A percentile compares a stretch with the other conserved stretches of the same genome.
phyloP scores from a whole-genome alignment of 2,113 vertebrate species.

The Chionomys nivalis region DNA sequence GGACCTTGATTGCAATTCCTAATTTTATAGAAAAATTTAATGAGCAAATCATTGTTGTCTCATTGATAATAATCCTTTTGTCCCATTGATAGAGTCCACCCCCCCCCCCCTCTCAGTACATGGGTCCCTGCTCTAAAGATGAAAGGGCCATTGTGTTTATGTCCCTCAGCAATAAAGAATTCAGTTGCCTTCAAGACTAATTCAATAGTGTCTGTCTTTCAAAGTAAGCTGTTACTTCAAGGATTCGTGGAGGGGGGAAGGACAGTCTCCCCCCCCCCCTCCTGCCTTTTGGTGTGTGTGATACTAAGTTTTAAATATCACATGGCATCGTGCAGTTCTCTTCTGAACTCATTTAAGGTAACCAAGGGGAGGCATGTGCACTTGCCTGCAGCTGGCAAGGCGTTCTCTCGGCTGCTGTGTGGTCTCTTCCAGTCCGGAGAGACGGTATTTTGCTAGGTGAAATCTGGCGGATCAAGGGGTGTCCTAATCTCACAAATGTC shows the following conservation, averaged over 20 bases:
- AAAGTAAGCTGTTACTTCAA: slow-evolving; percentile 16
- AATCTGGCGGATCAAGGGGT: not conserved
- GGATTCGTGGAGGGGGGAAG: not conserved
- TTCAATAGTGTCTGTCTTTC: not conserved
- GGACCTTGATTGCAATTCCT: not conserved
- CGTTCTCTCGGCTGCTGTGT: not conserved
- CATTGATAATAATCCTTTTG: not conserved
- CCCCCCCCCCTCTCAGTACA: not conserved
- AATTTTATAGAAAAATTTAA: slow-evolving; percentile 33
- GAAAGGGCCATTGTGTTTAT: not conserved
- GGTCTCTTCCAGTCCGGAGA: not conserved
- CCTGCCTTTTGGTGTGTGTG: not conserved
- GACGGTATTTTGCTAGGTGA: not conserved
- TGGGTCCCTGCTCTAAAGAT: not conserved
- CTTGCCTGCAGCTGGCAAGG: not conserved
- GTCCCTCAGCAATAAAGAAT: not conserved
- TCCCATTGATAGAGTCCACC: not conserved
- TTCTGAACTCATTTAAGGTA: slow-evolving; percentile 33
- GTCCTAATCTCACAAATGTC: not conserved
- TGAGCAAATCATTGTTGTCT: slow-evolving; percentile 7
- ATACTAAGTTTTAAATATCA: slow-evolving; percentile 12
- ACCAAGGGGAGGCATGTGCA: not conserved
- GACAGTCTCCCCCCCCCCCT: not conserved
- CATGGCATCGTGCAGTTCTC: not conserved
- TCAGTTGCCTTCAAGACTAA: not conserved